A percentile compares a stretch with the other conserved stretches of the same genome.
These are phyloP conservation scores for Linurgus olivaceus DNA, from an alignment of 2,797 vertebrate species.

Conservation along the genomic window DNA sequence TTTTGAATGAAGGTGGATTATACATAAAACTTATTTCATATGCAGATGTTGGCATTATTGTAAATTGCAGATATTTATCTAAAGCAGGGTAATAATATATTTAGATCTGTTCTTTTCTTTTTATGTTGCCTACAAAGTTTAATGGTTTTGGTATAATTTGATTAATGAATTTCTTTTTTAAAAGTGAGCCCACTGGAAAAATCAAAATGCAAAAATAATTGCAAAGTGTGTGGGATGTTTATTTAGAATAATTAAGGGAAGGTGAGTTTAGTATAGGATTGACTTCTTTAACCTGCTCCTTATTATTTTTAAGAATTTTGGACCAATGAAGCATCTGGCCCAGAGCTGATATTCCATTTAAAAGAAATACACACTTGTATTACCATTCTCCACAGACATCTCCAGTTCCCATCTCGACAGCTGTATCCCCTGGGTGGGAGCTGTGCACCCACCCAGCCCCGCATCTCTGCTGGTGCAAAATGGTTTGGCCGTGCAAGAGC, in stretches of 20 bases:
- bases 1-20: not conserved
- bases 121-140: not conserved
- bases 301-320: slow-evolving; percentile 58
- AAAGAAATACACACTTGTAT: slow-evolving; percentile 35
- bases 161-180: not conserved
- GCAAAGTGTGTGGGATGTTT: not conserved
- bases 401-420: slow-evolving; percentile 37
- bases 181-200: not conserved
- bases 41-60: not conserved
- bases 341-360: slow-evolving; percentile 41
- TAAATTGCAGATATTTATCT: not conserved
- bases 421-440: not conserved
- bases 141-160: not conserved
- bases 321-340: not conserved
- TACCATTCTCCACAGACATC: slow-evolving; percentile 47
- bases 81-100: not conserved
- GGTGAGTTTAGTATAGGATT: slow-evolving; percentile 13
- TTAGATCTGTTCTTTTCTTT: not conserved
- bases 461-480: not conserved
- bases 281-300: slow-evolving; percentile 42
- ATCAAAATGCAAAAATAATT: not conserved
- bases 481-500: not conserved
- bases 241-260: slow-evolving; percentile 6
- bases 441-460: not conserved
- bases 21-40: not conserved